Evolutionary conservation across 1,140 invertebrate species (phyloP), one percentile per base, ranked within the genome.

Genomic region (Tyrophagus putrescentiae): DNA sequence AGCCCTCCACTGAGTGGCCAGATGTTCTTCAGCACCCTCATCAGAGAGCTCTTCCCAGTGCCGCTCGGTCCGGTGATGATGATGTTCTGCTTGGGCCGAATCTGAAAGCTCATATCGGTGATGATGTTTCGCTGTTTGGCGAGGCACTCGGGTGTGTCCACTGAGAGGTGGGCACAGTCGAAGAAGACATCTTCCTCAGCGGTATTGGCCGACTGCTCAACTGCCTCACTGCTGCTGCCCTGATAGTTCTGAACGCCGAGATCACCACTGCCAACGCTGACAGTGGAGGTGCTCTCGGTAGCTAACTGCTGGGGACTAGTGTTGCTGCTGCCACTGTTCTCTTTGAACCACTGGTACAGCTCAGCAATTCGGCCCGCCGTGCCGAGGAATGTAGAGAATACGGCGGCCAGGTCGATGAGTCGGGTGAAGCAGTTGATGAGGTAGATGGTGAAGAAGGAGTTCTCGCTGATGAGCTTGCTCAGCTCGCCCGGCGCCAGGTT

Each of bases 381-480:
- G 16, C 78, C 80, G 27, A 74, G 77, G 32, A 81, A 68, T 32
- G 73, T 70, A 41, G 76, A 76, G 3, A 78, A 68, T 59, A 71
- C 67, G 13, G 67, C 66, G 9, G 78, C 74, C 54, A 79, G 66
- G 64, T 78, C 73, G 45, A 82, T 75, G 21, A 82, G 67, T 7
- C 68, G 72, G 3, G 78, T 79, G 64, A 82, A 81, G 58, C 72
- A 73, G 66, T 68, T 77, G 63, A 82, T 79, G 57, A 82, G 70
- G 68, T 81, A 81, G 11, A 82, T 77, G 34, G 75, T 75, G 29
- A 80, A 74, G 70, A 82, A 82, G 0, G 79, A 72, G 70, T 79
- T 81, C 72, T 75, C 67, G 65, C 77, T 80, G 34, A 81, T 79
- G 1, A 80, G 64, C 28, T 73, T 67, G 60, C 75, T 73, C 4